A percentile compares a stretch with the other conserved stretches of the same genome.
These are phyloP conservation scores for Hypolimnas misippus DNA, from an alignment of 2,888 invertebrate genomes.

Conservation along the genomic window DNA sequence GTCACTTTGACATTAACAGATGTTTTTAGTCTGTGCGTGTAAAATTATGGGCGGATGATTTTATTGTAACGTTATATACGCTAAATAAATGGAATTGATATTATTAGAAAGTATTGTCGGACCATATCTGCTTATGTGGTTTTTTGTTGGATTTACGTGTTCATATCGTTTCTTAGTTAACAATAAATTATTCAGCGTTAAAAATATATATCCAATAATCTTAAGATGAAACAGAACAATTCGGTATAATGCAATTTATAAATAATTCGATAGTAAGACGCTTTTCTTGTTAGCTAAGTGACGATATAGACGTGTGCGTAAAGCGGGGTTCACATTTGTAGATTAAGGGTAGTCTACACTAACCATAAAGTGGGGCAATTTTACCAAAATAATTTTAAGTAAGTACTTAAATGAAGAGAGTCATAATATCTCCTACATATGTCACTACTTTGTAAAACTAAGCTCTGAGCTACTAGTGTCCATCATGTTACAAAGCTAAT, in stretches of 20 bases:
- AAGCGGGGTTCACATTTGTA: neutral
- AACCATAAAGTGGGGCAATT: too few species aligned
- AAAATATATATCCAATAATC: neutral
- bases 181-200: too few species aligned
- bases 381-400: too few species aligned
- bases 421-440: too few species aligned
- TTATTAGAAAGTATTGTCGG: neutral
- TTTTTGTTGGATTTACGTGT: neutral
- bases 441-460: too few species aligned
- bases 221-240: neutral
- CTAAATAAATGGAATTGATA: constrained; percentile 12
- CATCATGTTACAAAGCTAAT: too few species aligned
- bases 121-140: neutral
- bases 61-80: neutral
- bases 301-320: neutral
- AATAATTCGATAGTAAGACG: neutral
- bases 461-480: too few species aligned
- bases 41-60: too few species aligned
- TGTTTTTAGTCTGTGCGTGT: neutral
- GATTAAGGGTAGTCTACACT: too few species aligned
- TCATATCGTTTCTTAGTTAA: neutral
- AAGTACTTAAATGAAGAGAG: too few species aligned
- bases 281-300: neutral
- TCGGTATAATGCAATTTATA: neutral
- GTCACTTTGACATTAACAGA: neutral